Evolutionary conservation across 2,888 invertebrate genomes (phyloP).

Genomic region (Seira ritae): DNA sequence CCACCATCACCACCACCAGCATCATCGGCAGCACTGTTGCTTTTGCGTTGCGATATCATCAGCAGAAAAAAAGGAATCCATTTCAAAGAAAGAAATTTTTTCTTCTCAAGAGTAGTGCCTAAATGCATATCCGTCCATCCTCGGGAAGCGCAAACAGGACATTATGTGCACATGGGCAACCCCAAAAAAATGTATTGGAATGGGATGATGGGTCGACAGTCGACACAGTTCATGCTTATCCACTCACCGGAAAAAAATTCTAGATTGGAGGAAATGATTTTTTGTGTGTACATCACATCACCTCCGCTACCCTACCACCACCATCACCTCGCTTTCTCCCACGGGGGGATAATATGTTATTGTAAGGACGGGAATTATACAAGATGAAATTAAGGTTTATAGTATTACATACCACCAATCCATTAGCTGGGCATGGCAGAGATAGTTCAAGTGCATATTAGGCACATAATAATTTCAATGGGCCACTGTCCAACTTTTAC

Average conservation of each 20-base stretch:
- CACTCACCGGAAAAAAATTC: neutral
- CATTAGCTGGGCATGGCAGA: constrained; percentile 17
- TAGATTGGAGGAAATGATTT: neutral
- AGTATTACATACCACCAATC: constrained; percentile 18
- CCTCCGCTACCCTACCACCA: too few relatives aligned
- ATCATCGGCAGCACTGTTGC: neutral
- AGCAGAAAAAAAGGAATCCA: neutral
- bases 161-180: constrained; percentile 53
- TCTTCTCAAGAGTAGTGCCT: neutral
- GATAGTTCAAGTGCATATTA: constrained; percentile 3
- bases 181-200: neutral
- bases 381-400: too few relatives aligned
- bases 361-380: too few relatives aligned
- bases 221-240: neutral
- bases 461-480: constrained; percentile 55
- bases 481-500: constrained; percentile 62
- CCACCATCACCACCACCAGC: neutral
- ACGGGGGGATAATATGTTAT: too few relatives aligned
- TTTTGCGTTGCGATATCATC: neutral
- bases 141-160: constrained; percentile 39
- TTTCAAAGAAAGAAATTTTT: neutral
- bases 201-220: neutral
- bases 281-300: neutral
- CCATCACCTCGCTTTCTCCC: too few relatives aligned
- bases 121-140: neutral